Conservation (phyloP, 35 echinoderm and acorn worm genomes). For the Eucidaris tribuloides region DNA sequence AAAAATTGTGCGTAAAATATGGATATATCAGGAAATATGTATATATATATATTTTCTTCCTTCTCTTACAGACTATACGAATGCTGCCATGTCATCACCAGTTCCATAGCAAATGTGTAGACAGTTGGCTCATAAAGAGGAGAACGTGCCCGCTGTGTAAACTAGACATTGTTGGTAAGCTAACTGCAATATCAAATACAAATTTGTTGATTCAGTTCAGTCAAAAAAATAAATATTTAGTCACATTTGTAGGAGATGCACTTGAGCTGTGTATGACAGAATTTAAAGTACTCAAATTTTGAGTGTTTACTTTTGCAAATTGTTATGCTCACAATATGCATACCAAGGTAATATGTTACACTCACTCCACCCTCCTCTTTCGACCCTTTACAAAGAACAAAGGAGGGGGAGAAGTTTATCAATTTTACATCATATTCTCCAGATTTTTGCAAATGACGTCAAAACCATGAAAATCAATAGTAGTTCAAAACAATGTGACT, state of each 20-base stretch:
- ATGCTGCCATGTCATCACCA: slow-evolving; percentile 90
- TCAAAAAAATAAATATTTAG: not conserved
- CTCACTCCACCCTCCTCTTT: too few relatives aligned
- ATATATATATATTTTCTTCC: not conserved
- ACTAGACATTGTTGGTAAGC: slow-evolving; percentile 87
- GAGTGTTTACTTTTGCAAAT: too few relatives aligned
- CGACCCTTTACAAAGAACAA: too few relatives aligned
- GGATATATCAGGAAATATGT: too few relatives aligned
- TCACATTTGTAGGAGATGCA: not conserved
- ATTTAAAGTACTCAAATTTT: too few relatives aligned
- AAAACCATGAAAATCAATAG: too few relatives aligned
- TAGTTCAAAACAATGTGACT: too few relatives aligned
- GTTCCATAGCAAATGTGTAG: slow-evolving; percentile 94
- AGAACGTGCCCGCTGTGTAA: slow-evolving; percentile 96
- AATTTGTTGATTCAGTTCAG: not conserved
- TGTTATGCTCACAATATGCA: not conserved
- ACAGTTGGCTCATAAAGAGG: slow-evolving; percentile 79
- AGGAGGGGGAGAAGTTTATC: too few relatives aligned
- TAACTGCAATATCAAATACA: not conserved
- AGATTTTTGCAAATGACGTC: too few relatives aligned
- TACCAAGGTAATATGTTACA: not conserved
- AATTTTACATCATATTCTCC: too few relatives aligned
- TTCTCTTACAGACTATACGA: slow-evolving; percentile 70
- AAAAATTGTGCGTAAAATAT: too few relatives aligned
- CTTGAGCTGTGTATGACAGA: too few relatives aligned